These are phyloP conservation scores for Tachystola acroxantha DNA, from an alignment of 2,888 invertebrate genomes.

Conservation along the genomic window DNA sequence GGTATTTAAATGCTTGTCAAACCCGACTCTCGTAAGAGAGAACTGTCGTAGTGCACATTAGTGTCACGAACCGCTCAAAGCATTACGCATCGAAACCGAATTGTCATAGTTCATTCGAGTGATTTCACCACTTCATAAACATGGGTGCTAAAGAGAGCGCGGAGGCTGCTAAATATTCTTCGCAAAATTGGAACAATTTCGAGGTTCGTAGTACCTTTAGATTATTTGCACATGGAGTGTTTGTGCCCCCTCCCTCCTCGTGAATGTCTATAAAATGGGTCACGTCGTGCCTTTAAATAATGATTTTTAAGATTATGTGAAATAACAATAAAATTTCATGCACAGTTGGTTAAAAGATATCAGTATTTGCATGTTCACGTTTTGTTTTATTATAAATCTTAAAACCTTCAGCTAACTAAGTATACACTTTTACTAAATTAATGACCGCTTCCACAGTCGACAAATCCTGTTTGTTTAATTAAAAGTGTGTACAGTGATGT, in stretches of 20 bases:
- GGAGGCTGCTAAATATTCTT: conserved; percentile 88
- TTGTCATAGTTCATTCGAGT: conserved; percentile 70
- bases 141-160: conserved; percentile 92
- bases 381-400: conserved; percentile 27
- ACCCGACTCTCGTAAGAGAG: conserved; percentile 56
- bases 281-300: conserved; percentile 29
- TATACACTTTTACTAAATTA: no score
- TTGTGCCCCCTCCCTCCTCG: conserved; percentile 65
- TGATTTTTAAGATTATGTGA: conserved; percentile 32
- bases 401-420: conserved; percentile 11
- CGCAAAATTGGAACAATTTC: conserved; percentile 89
- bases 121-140: conserved; percentile 71
- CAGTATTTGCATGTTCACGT: conserved; percentile 60
- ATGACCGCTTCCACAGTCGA: conserved; percentile 1
- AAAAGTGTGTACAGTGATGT: conserved; percentile 9
- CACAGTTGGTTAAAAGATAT: conserved; percentile 51
- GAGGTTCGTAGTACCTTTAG: conserved; percentile 82
- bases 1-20: conserved; percentile 70
- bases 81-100: conserved; percentile 65
- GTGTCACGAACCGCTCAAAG: conserved; percentile 65
- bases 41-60: conserved; percentile 65
- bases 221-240: conserved; percentile 76
- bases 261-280: conserved; percentile 59
- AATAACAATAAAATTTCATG: conserved; percentile 45
- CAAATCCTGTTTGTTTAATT: conserved; percentile 8